phyloP scores from a whole-genome alignment of 2,797 vertebrate genomes.

The Sarcophilus harrisii region DNA sequence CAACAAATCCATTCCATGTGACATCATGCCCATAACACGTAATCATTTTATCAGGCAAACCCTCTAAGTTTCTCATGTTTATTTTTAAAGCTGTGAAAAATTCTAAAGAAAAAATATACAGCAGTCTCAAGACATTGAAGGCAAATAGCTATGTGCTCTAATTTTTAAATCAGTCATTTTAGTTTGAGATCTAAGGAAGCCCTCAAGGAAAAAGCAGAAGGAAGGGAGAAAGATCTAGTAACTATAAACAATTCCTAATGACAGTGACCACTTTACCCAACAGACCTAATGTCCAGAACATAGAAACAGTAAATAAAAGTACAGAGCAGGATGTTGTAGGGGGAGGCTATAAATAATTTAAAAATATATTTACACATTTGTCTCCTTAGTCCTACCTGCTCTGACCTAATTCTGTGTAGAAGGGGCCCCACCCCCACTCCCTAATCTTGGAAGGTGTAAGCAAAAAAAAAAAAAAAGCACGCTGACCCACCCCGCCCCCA shows the following conservation, averaged over 20 bases:
- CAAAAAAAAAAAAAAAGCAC: slow-evolving; percentile 3
- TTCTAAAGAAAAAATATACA: slow-evolving; percentile 39
- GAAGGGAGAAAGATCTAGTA: slow-evolving; percentile 18
- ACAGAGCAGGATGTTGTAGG: background rate
- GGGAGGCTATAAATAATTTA: background rate
- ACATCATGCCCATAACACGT: slow-evolving; percentile 59
- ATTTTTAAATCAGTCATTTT: slow-evolving; percentile 40
- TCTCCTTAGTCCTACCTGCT: background rate
- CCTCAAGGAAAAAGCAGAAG: slow-evolving; percentile 10
- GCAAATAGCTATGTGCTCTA: slow-evolving; percentile 58
- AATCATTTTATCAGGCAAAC: slow-evolving; percentile 72
- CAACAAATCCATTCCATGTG: slow-evolving; percentile 29
- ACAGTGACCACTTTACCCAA: slow-evolving; percentile 36
- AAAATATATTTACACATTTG: background rate
- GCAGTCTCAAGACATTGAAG: slow-evolving; percentile 49
- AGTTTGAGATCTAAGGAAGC: slow-evolving; percentile 19
- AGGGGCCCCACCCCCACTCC: background rate
- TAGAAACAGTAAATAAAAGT: background rate
- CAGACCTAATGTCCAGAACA: background rate
- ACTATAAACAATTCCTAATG: slow-evolving; percentile 37
- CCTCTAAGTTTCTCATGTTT: slow-evolving; percentile 65
- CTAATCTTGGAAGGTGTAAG: slow-evolving; percentile 24
- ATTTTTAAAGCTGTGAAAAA: slow-evolving; percentile 79
- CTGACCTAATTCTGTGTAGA: slow-evolving; percentile 55
- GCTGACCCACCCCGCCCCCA: background rate